Base-by-base conservation (phyloP, 2,888 invertebrate species). In the Tridacna crocea region DNA sequence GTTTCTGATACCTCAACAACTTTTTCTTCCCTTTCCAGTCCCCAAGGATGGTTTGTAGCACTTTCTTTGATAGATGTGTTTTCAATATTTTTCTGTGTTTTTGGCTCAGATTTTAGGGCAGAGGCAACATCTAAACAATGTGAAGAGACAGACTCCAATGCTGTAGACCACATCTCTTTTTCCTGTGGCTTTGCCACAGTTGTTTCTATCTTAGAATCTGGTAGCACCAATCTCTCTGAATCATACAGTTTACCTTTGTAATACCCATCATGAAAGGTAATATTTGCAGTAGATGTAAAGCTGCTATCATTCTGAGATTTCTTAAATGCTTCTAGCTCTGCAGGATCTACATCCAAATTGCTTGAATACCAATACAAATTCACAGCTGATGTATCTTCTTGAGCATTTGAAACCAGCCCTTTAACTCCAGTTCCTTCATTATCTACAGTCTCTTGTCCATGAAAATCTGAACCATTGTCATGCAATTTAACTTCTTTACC, bases 121-220 rank as follows among this genome's bases (percentile, higher is more conserved):
- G 83, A 79, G 47, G 85, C 85, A 48, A 86, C 70, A 80, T 83
- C 77, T 55, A 86, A 48, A 48, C 83, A 79, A 73, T 81, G 81
- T 60, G 78, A 76, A 19, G 85, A 86, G 22, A 81, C 85, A 51
- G 85, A 86, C 68, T 80, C 85, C 83, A 83, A 83, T 48, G 77
- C 77, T n/a, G 81, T 68, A 12, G 83, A 86, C 85, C 85, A 86
- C 27, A 51, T 68, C 22, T 86, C 81, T 58, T 47, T 74, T 15
- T 58, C 72, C 11, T 48, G 60, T 27, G 63, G 48, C 11, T 58
- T 60, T 22, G 48, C 68, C 51, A 10, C 26, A 22, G 19, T 36
- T 22, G 65, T 24, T 51, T 26, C 26, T 60, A 26, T 10, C 22
- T 51, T 66, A 17, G 46, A 17, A 22, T 74, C 47, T 74, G 60